Evolutionary conservation across 2,888 invertebrate species (phyloP), one percentile per base, ranked within the genome.

Genomic region (Hirudinaria manillensis): DNA sequence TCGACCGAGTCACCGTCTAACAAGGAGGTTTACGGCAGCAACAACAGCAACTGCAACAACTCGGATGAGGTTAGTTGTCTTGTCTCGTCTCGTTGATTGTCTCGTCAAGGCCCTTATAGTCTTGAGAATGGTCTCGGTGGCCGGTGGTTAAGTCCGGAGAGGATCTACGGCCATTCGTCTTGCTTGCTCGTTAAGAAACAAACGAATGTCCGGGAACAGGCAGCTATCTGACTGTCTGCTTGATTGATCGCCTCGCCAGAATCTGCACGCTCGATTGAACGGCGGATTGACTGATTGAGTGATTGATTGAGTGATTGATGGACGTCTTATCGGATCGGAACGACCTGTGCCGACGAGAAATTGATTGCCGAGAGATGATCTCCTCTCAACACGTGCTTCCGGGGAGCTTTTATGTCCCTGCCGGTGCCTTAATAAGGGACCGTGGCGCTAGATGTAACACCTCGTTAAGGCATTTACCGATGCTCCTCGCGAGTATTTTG

Each of bases 201-300:
- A 45, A 45, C 45, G 45, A 45, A 16, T 45, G 45, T 45, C 45
- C 61, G 29, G 61, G 61, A 24, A 61, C 3, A 13, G 24, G 24
- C 29, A 61, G 61, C 61, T 61, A 61, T 24, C 61, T 61, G 24
- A 61, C 61, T 61, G 24, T 24, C 61, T 61, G 61, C 61, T 61
- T 61, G 24, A 45, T 45, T 45, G 45, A 45, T 45, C 45, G 16
- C 45, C 45, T 45, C 3, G 1, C 13, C 45, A 45, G 45, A 45
- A 45, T 45, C 45, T 45, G 45, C 45, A 45, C 45, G 45, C 45
- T 45, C 45, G 45, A 45, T 45, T 45, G 45, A 45, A 10, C 45
- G 45, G 10, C 45, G 45, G 10, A 45, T 45, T 45, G 45, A 45
- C 45, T 45, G 45, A 45, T 45, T 45, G 45, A 45, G 10, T 45